Percentiles rank a stretch among this genome's conserved stretches.
Conservation (phyloP, 2,888 invertebrate species). For the Caenorhabditis japonica region DNA sequence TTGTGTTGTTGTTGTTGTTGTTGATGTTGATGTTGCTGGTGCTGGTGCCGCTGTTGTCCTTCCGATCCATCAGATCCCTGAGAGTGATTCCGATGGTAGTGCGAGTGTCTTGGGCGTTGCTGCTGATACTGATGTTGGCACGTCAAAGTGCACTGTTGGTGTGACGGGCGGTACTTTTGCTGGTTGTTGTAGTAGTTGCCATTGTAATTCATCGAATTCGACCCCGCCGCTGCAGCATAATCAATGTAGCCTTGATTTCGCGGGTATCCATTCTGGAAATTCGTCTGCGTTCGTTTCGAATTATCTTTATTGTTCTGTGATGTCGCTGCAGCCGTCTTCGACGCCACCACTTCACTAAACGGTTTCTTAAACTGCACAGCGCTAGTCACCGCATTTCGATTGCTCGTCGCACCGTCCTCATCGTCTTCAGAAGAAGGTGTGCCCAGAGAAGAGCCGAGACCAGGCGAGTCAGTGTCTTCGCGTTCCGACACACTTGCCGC, state of each 20-base stretch:
- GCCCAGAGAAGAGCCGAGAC: constrained; percentile 20
- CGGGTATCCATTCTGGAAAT: not conserved
- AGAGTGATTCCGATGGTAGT: constrained; percentile 21
- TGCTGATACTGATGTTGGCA: too few species aligned
- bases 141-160: too few species aligned
- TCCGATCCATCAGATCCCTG: constrained; percentile 38
- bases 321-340: not conserved
- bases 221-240: constrained; percentile 7
- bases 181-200: not conserved
- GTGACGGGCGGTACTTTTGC: constrained; percentile 14
- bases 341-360: constrained; percentile 46
- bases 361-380: constrained; percentile 34
- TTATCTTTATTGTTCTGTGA: too few species aligned
- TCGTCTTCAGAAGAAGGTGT: constrained; percentile 38
- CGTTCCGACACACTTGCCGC: constrained; percentile 42
- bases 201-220: too few species aligned
- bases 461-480: constrained; percentile 43
- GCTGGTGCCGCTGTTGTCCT: constrained; percentile 5
- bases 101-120: not conserved
- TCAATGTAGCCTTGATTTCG: not conserved
- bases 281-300: constrained; percentile 26
- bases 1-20: too few species aligned
- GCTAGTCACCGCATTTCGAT: not conserved
- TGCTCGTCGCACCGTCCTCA: constrained; percentile 8
- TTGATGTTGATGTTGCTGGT: not conserved